These are phyloP conservation scores for Drosophila ananassae DNA, from an alignment of 1,140 invertebrate species.

Conservation along the genomic window DNA sequence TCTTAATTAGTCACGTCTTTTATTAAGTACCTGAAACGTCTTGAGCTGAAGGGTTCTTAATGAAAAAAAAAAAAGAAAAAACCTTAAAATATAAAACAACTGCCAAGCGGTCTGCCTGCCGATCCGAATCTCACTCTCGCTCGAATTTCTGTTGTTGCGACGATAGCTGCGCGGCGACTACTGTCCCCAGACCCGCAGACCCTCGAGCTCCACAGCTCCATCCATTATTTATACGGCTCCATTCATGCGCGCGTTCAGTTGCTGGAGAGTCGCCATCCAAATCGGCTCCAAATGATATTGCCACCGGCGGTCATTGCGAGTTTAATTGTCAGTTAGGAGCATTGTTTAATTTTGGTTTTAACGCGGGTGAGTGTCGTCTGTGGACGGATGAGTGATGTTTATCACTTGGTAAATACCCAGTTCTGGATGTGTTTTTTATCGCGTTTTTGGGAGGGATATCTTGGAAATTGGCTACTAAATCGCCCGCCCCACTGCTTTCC, in stretches of 20 bases:
- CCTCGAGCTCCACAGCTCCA: constrained; percentile 35
- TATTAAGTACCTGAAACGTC: background rate
- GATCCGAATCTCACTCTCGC: constrained; percentile 16
- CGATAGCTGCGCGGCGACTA: too few relatives aligned
- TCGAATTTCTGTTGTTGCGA: constrained; percentile 21
- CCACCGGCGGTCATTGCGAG: constrained; percentile 1
- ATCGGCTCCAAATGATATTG: constrained; percentile 12
- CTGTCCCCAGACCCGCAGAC: background rate
- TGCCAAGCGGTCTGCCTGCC: constrained; percentile 12
- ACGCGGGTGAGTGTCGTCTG: constrained; percentile 26
- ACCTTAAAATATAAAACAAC: constrained; percentile 37
- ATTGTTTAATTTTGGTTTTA: constrained; percentile 41
- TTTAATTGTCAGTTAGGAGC: constrained; percentile 48
- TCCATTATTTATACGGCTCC: constrained; percentile 40
- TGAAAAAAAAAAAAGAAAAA: constrained; percentile 42
- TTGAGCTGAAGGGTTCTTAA: constrained; percentile 26
- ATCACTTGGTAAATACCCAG: constrained; percentile 32
- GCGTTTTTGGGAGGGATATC: background rate
- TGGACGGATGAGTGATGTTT: constrained; percentile 28
- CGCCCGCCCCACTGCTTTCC: constrained; percentile 35
- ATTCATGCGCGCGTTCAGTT: constrained; percentile 51
- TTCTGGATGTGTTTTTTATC: constrained; percentile 8
- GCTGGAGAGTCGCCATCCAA: constrained; percentile 61
- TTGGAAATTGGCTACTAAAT: background rate
- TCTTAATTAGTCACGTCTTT: background rate